These are phyloP conservation scores for Lottia gigantea DNA, from an alignment of 2,888 invertebrate species.

Conservation along the genomic window DNA sequence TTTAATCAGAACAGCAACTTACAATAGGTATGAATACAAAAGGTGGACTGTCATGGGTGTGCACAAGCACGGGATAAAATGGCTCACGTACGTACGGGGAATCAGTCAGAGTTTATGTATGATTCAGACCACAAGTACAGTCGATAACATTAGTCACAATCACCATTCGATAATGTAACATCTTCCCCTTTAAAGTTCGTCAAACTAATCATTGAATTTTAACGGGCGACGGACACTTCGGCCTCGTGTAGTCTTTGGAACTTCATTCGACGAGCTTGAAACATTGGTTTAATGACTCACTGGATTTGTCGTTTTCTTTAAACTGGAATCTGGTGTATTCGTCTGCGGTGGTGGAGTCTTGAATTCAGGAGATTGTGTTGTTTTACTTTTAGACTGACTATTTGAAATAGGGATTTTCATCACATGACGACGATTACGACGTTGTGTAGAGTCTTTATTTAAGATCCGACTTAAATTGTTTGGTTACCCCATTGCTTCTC, in stretches of 20 bases:
- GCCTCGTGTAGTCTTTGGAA: not conserved
- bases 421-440: slow-evolving; percentile 7
- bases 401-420: not conserved
- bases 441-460: not conserved
- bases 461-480: not conserved
- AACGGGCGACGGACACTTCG: not conserved
- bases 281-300: not conserved
- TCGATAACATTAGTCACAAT: not conserved
- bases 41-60: too few species aligned
- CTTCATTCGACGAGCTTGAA: not conserved
- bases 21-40: too few species aligned
- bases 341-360: not conserved
- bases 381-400: not conserved
- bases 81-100: too few species aligned
- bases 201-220: not conserved
- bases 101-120: not conserved
- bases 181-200: not conserved
- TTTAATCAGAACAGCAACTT: too few species aligned
- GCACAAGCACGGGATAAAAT: too few species aligned
- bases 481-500: not conserved
- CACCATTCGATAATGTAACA: not conserved
- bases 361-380: not conserved
- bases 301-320: not conserved
- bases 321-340: not conserved
- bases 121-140: not conserved